A percentile compares a stretch with the other conserved stretches of the same genome.
Conservation (phyloP, 1,140 invertebrate genomes). For the Sitodiplosis mosellana region DNA sequence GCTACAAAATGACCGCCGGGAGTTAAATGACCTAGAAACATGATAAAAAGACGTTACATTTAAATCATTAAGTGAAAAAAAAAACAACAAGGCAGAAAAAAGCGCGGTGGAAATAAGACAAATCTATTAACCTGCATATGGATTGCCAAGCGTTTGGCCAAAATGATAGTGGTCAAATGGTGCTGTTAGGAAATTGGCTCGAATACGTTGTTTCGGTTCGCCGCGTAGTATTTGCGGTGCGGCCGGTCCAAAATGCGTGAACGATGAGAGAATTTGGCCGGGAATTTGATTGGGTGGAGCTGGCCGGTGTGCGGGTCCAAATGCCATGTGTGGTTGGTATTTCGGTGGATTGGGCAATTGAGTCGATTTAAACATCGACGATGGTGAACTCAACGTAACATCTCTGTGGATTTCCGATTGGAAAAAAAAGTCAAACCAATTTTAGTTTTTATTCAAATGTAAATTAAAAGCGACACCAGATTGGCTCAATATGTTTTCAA, state of each 20-base stretch:
- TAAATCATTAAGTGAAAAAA: too few species aligned
- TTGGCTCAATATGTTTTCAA: too few species aligned
- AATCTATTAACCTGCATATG: too few species aligned
- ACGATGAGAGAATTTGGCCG: background rate
- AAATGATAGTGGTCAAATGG: background rate
- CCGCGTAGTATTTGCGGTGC: background rate
- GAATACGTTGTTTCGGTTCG: background rate
- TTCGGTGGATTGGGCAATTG: background rate
- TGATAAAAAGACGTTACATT: background rate
- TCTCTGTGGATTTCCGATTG: too few species aligned
- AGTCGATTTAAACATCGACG: background rate
- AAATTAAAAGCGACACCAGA: too few species aligned
- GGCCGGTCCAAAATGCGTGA: background rate
- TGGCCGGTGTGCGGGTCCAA: background rate
- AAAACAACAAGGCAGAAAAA: too few species aligned
- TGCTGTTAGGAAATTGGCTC: background rate
- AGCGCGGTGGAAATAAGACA: too few species aligned
- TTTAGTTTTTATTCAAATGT: background rate
- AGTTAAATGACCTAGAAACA: background rate
- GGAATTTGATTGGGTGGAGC: background rate
- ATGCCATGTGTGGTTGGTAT: background rate
- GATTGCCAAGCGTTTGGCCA: too few species aligned
- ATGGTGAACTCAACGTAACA: conserved; percentile 1
- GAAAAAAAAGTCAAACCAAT: background rate
- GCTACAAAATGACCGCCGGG: background rate